phyloP scores from a whole-genome alignment of 2,888 invertebrate genomes.

The Salticus scenicus region DNA sequence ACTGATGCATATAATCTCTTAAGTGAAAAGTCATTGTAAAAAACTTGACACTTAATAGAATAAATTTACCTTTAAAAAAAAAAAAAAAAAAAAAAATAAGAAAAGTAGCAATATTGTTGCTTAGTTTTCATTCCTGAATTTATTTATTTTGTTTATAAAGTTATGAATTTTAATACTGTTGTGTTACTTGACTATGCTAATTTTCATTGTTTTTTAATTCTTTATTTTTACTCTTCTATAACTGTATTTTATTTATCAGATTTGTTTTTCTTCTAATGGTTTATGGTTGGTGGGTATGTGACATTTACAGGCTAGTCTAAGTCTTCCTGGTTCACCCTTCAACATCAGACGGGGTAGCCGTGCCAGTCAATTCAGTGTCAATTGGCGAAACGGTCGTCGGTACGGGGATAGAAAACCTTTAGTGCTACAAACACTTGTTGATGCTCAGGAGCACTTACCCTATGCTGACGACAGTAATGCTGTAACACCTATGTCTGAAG shows the following conservation, averaged over 20 bases:
- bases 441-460: slow-evolving; percentile 87
- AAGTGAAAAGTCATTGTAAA: too few relatives aligned
- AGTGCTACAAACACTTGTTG: slow-evolving; percentile 94
- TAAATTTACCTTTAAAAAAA: too few relatives aligned
- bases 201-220: too few relatives aligned
- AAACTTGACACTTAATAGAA: too few relatives aligned
- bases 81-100: too few relatives aligned
- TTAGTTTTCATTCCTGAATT: too few relatives aligned
- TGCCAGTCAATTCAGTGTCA: slow-evolving; percentile 85
- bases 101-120: too few relatives aligned
- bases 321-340: slow-evolving; percentile 97
- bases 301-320: slow-evolving; percentile 89
- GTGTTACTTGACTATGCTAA: too few relatives aligned
- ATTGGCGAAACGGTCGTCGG: slow-evolving; percentile 83
- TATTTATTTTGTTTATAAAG: too few relatives aligned
- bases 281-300: slow-evolving; percentile 45
- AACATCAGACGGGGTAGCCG: slow-evolving; percentile 91
- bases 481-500: slow-evolving; percentile 98
- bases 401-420: slow-evolving; percentile 91
- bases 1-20: background rate
- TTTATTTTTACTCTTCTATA: too few relatives aligned
- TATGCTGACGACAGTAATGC: slow-evolving; percentile 98
- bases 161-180: too few relatives aligned
- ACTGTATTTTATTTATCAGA: too few relatives aligned
- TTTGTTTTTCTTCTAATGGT: slow-evolving; percentile 25